A percentile compares a stretch with the other conserved stretches of the same genome.
Conservation (phyloP, 1,140 invertebrate genomes). For the Orussus abietinus region DNA sequence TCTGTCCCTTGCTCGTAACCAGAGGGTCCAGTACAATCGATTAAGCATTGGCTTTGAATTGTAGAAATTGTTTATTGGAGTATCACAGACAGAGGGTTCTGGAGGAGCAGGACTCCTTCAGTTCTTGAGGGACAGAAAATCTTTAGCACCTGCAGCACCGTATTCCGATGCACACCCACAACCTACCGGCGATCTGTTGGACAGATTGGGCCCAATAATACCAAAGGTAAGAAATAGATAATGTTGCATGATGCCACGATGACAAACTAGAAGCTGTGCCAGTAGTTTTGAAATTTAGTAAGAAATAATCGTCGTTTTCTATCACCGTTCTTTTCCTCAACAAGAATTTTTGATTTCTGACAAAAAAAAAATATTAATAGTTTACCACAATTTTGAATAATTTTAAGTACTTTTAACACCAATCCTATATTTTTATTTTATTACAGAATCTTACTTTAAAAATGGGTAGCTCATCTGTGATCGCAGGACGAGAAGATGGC, state of each 20-base stretch:
- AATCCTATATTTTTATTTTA: no score
- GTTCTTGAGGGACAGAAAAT: conserved; percentile 47
- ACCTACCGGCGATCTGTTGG: conserved; percentile 32
- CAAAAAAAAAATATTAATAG: conserved; percentile 4
- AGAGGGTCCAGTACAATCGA: no score
- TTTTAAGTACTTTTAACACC: conserved; percentile 14
- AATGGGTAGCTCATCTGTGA: conserved; percentile 66
- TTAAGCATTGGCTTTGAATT: conserved; percentile 37
- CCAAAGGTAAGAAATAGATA: conserved; percentile 67
- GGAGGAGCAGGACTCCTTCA: conserved; percentile 46
- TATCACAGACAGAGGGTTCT: conserved; percentile 63
- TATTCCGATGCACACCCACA: conserved; percentile 26
- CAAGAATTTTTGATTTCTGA: neutral
- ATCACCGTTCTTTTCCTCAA: neutral
- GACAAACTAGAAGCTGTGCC: neutral
- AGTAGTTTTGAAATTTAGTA: no score
- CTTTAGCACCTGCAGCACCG: conserved; percentile 28
- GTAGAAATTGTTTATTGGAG: conserved; percentile 69
- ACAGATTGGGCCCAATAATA: conserved; percentile 61
- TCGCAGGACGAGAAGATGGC: conserved; percentile 62
- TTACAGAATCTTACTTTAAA: conserved; percentile 66
- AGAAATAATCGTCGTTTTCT: neutral
- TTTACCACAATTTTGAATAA: conserved; percentile 1
- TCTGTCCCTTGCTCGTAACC: conserved; percentile 29
- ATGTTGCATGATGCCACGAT: neutral